phyloP scores from a whole-genome alignment of 2,888 invertebrate genomes.

The Suillia variegata region DNA sequence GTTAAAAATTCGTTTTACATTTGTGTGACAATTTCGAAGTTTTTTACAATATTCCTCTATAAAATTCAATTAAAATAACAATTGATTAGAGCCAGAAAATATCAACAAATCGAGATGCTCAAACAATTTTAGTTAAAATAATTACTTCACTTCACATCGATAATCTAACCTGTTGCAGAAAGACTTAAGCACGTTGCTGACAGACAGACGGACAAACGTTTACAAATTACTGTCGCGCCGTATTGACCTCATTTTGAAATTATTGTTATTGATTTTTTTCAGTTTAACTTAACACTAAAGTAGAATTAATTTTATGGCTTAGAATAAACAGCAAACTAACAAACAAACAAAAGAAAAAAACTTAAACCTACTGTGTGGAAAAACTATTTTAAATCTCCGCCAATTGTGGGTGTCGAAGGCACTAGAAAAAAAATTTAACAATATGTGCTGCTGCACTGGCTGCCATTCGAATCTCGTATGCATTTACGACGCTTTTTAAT shows the following conservation, averaged over 20 bases:
- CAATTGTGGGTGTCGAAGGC: background rate
- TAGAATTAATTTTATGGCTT: background rate
- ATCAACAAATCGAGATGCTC: too few species aligned
- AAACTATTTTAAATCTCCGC: too few species aligned
- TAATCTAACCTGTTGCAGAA: too few species aligned
- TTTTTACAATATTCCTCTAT: too few species aligned
- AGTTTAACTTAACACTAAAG: background rate
- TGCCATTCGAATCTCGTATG: too few species aligned
- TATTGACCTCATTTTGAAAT: slow-evolving; percentile 8
- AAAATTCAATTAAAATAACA: too few species aligned
- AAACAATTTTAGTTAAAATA: too few species aligned
- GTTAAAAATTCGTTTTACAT: too few species aligned
- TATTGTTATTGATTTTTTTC: slow-evolving; percentile 12
- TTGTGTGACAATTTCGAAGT: too few species aligned
- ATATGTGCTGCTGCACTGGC: background rate
- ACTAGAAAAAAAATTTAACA: background rate
- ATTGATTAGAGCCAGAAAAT: too few species aligned
- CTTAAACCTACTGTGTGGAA: background rate
- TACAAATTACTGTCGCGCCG: slow-evolving; percentile 7
- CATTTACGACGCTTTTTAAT: background rate
- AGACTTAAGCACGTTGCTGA: background rate
- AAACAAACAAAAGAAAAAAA: background rate
- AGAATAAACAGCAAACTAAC: background rate
- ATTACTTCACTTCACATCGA: too few species aligned
- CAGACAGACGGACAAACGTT: slow-evolving; percentile 8